Base-by-base conservation (phyloP, 2,113 vertebrate species). In the Charina bottae region DNA sequence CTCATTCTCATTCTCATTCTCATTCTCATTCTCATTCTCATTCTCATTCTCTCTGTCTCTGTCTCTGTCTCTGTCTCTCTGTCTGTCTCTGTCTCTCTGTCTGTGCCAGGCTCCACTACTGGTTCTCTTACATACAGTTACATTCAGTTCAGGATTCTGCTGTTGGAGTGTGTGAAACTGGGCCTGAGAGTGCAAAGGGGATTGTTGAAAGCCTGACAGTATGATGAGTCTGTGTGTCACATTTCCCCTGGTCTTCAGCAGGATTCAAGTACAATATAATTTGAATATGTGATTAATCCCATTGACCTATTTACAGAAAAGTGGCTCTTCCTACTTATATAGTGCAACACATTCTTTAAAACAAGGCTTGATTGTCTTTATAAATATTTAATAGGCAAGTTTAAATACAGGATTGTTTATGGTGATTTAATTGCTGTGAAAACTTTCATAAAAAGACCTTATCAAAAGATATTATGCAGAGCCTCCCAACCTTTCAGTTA, bases 41-140 rank as follows among this genome's bases (percentile, higher is more conserved):
- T n/a, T n/a, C n/a, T n/a, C n/a, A n/a, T n/a, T n/a, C 42, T 42
- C 42, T 42, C 42, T 42, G 2, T 42, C 42, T 42, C 42, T 42
- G 2, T 42, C 42, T 42, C 42, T 42, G 42, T 42, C 42, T 42
- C 42, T 42, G 2, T 42, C 42, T 42, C 42, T n/a, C 42, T 42
- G 2, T 42, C 42, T 42, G 2, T 42, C 42, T 42, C 42, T 42
- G 2, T 42, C 42, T 42, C 42, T 42, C n/a, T n/a, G n/a, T n/a
- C n/a, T n/a, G n/a, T n/a, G 42, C 90, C 28, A 49, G 93, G 90
- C 42, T 93, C 8, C 5, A 93, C 87, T 89, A 87, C 11, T 64
- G 86, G 94, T 68, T 96, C 90, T 83, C 26, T 84, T 49, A 10
- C 12, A 68, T 49, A 10, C 12, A 68, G 62, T 53, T n/a, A n/a